Percentiles rank a stretch among this genome's conserved stretches.
These are phyloP conservation scores for Oreonectes daqikongensis DNA, from an alignment of 2,797 vertebrate genomes.

Conservation along the genomic window DNA sequence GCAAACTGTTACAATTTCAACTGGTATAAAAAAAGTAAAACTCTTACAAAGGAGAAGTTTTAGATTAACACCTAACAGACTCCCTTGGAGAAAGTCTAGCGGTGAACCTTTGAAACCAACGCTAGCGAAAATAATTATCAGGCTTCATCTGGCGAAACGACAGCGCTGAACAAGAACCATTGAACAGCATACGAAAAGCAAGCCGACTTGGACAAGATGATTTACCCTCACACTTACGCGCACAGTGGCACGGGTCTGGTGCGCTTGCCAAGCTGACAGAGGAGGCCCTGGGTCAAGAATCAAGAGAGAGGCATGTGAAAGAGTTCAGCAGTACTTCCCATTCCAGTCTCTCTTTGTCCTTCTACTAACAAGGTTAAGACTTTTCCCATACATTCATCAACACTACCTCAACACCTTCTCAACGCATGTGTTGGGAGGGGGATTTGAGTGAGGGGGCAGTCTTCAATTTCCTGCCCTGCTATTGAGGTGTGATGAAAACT, in stretches of 20 bases:
- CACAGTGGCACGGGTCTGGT: constrained; percentile 33
- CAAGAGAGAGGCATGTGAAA: constrained; percentile 55
- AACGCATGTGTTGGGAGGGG: background rate
- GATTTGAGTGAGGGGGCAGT: constrained; percentile 6
- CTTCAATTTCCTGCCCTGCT: constrained; percentile 29
- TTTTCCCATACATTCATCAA: constrained; percentile 44
- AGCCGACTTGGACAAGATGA: constrained; percentile 50
- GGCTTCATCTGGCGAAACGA: constrained; percentile 15
- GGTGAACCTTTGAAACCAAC: constrained; percentile 44
- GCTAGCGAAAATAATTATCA: constrained; percentile 48
- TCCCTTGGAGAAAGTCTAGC: constrained; percentile 19
- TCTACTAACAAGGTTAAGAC: constrained; percentile 47
- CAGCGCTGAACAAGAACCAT: constrained; percentile 36
- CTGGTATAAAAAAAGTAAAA: background rate
- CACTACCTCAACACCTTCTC: constrained; percentile 35
- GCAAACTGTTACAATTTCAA: background rate
- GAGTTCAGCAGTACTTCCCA: constrained; percentile 35
- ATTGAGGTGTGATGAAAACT: constrained; percentile 45
- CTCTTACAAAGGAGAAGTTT: background rate
- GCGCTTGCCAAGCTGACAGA: constrained; percentile 42
- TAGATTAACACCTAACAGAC: constrained; percentile 5
- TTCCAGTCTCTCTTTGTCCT: constrained; percentile 31
- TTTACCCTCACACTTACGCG: constrained; percentile 48
- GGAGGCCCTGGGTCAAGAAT: constrained; percentile 45
- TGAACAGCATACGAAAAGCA: constrained; percentile 44